Percentiles rank a stretch among this genome's conserved stretches.
These are phyloP conservation scores for Lepilemur ruficaudatus DNA, from an alignment of 2,797 vertebrate species.

Conservation along the genomic window DNA sequence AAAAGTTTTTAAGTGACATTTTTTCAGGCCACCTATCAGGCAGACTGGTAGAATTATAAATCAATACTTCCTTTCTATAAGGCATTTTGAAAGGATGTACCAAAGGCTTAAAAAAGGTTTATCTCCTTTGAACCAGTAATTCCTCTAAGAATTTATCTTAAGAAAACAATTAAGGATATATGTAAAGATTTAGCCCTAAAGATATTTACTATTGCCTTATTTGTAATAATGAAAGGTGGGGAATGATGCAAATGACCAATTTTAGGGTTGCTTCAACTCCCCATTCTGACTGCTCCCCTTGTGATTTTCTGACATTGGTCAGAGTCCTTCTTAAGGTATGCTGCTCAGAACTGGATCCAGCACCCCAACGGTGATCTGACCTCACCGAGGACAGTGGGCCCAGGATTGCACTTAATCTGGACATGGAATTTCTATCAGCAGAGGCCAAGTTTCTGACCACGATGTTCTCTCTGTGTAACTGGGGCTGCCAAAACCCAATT, in stretches of 20 bases:
- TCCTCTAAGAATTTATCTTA: slow-evolving; percentile 4
- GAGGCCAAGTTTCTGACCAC: slow-evolving; percentile 42
- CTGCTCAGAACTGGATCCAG: background rate
- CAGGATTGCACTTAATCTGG: background rate
- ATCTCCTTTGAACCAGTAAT: slow-evolving; percentile 26
- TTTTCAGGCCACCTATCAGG: slow-evolving; percentile 22
- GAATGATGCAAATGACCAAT: background rate
- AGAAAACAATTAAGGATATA: slow-evolving; percentile 8
- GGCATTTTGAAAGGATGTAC: background rate
- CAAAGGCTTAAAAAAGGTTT: slow-evolving; percentile 24
- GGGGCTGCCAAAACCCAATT: slow-evolving; percentile 22
- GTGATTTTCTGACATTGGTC: slow-evolving; percentile 11
- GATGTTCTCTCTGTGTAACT: slow-evolving; percentile 29
- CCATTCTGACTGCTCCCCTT: background rate
- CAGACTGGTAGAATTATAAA: background rate
- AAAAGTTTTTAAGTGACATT: background rate
- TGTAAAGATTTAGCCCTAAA: background rate
- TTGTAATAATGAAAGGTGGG: slow-evolving; percentile 36
- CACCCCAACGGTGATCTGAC: background rate
- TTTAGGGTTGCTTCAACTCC: background rate
- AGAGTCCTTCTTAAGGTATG: background rate
- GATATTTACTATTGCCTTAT: background rate
- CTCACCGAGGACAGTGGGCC: background rate
- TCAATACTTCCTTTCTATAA: slow-evolving; percentile 26
- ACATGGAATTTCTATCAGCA: slow-evolving; percentile 4